Evolutionary conservation across 1,140 invertebrate genomes (phyloP), one percentile per base, ranked within the genome.

Genomic region (Diploscapter pachys): DNA sequence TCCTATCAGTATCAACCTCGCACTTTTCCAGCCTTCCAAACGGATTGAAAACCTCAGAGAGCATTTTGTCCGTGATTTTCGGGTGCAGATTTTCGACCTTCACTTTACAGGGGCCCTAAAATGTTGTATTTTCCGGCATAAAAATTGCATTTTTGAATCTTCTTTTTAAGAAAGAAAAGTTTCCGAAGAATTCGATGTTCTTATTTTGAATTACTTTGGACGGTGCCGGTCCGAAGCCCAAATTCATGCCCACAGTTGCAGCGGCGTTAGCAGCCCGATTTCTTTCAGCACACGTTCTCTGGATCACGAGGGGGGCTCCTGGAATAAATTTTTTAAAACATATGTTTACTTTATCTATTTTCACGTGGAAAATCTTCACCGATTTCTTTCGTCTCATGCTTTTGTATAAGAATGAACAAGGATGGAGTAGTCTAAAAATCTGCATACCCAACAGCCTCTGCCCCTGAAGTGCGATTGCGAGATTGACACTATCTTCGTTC

Each of bases 31-130:
- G 88, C 81, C 95, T 95, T 70, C 97, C 97, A 88, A 99, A 99
- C 2, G 97, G 96, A 88, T 99, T 96, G 88, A 99, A 99, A 75
- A 99, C 98, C 51, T 94, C 94, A 79, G 92, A 88, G 48, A 99
- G 88, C 97, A 99, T 99, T 73, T 99, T 96, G 88, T 99, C 96
- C 13, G 94, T 98, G 70, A 99, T 99, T 85, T 98, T 98, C 83
- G 96, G 98, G 88, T 99, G 97, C 51, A 99, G 87, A 52, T 95
- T 98, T 6, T 96, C 95, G 71, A 99, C 94, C 87, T 52, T 55
- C 91, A 86, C 92, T 92, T 71, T 63, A 0, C 49, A 54, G 11
- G 69, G 54, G 1, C 69, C 69, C 8, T 9, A 61, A 9, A 9
- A 9, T 57, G 48, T 9, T 9, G 31, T 9, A 57, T 54, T 55